Conservation (phyloP, 2,113 vertebrate species). For the Dromaius novaehollandiae region DNA sequence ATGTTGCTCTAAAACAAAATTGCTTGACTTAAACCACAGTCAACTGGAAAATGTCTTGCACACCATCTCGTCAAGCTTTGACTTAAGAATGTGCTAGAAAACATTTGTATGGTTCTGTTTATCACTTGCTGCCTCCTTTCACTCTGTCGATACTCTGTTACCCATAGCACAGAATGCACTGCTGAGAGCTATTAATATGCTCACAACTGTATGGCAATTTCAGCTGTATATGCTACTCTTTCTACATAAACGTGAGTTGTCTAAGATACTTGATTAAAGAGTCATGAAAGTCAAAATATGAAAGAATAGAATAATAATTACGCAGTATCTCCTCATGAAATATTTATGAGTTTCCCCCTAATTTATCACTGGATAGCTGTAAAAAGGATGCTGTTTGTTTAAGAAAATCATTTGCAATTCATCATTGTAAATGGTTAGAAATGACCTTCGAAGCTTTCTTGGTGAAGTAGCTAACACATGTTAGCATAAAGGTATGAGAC, state of each 20-base stretch:
- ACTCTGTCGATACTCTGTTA: not conserved
- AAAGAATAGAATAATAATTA: not conserved
- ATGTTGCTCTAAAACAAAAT: not conserved
- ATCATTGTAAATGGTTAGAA: not conserved
- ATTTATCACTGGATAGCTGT: not conserved
- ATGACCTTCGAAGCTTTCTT: not conserved
- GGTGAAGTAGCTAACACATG: not conserved
- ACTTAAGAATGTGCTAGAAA: not conserved
- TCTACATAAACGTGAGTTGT: not conserved
- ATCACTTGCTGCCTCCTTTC: not conserved
- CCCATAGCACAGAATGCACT: not conserved
- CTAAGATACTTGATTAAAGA: not conserved
- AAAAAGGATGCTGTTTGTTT: not conserved
- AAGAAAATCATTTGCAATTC: not conserved
- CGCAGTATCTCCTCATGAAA: not conserved
- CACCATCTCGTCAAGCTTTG: accelerated
- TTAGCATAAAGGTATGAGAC: not conserved
- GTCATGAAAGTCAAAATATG: not conserved
- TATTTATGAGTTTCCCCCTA: not conserved
- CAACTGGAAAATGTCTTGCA: not conserved
- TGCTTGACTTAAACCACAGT: not conserved
- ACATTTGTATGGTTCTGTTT: not conserved
- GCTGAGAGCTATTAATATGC: not conserved
- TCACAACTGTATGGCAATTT: not conserved
- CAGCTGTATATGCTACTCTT: not conserved